phyloP scores from a whole-genome alignment of 1,140 invertebrate genomes.

The Thrips palmi region DNA sequence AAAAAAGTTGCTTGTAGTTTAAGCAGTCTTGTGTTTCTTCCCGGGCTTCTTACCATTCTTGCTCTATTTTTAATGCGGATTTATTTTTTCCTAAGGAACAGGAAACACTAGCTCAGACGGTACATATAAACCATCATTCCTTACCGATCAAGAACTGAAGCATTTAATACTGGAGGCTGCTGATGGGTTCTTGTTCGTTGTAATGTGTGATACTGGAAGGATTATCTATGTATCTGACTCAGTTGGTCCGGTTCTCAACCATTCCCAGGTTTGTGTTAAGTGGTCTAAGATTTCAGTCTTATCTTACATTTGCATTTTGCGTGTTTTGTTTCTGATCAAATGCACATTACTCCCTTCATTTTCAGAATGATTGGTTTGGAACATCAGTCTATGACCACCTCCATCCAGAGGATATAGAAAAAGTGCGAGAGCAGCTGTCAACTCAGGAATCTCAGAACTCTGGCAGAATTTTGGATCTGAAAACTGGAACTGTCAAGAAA shows the following conservation, averaged over 20 bases:
- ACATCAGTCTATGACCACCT: constrained; percentile 88
- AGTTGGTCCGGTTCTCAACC: constrained; percentile 92
- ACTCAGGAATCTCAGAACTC: constrained; percentile 93
- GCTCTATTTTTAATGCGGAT: too few relatives aligned
- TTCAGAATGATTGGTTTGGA: constrained; percentile 90
- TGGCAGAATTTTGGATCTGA: constrained; percentile 89
- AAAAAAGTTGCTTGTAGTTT: not conserved
- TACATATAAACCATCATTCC: constrained; percentile 93
- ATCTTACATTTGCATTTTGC: not conserved
- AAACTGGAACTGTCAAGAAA: constrained; percentile 97
- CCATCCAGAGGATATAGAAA: constrained; percentile 96
- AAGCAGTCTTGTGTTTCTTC: not conserved
- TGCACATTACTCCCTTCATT: constrained; percentile 17
- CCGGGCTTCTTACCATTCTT: not conserved
- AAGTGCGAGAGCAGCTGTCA: constrained; percentile 92
- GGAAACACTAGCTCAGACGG: constrained; percentile 87
- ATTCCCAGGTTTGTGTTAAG: constrained; percentile 50
- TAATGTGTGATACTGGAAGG: constrained; percentile 90
- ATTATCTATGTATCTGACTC: constrained; percentile 98
- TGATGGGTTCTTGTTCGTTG: constrained; percentile 97
- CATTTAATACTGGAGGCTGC: constrained; percentile 97
- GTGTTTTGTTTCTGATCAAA: not conserved
- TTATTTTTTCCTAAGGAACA: constrained; percentile 49
- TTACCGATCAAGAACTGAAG: constrained; percentile 97
- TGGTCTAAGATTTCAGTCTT: not conserved